phyloP scores from a whole-genome alignment of 2,113 vertebrate genomes.

The Plectropomus leopardus region DNA sequence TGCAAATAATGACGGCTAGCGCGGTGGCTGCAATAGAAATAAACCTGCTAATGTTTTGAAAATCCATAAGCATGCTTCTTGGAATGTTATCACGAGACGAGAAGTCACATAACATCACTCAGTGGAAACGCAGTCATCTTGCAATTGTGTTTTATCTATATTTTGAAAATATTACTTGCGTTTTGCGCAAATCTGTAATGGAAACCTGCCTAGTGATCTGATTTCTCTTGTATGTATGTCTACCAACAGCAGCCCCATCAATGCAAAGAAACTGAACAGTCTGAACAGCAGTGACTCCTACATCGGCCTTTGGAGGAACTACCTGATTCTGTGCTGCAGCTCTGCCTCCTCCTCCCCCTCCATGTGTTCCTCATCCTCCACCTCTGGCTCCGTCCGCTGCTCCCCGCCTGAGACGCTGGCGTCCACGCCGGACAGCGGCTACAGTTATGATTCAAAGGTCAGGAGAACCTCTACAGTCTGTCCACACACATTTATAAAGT shows the following conservation, averaged over 20 bases:
- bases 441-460: conserved; percentile 96
- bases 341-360: conserved; percentile 89
- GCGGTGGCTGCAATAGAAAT: too few species aligned
- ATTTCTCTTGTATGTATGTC: too few species aligned
- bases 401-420: conserved; percentile 99
- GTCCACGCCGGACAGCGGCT: conserved; percentile 98
- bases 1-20: too few species aligned
- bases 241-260: conserved; percentile 93
- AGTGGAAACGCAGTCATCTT: too few species aligned
- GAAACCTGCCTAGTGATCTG: too few species aligned
- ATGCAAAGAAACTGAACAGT: conserved; percentile 97
- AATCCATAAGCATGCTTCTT: too few species aligned
- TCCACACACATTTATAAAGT: background rate
- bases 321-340: conserved; percentile 98
- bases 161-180: too few species aligned
- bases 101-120: too few species aligned
- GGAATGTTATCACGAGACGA: too few species aligned
- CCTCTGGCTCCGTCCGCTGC: conserved; percentile 94
- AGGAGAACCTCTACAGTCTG: conserved; percentile 30
- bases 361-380: conserved; percentile 91
- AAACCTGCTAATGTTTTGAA: too few species aligned
- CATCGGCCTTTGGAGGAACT: conserved; percentile 97
- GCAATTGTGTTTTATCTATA: too few species aligned
- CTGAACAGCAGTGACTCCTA: conserved; percentile 94
- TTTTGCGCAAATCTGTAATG: too few species aligned